Conservation (phyloP, 2,113 vertebrate species). For the Alectura lathami region DNA sequence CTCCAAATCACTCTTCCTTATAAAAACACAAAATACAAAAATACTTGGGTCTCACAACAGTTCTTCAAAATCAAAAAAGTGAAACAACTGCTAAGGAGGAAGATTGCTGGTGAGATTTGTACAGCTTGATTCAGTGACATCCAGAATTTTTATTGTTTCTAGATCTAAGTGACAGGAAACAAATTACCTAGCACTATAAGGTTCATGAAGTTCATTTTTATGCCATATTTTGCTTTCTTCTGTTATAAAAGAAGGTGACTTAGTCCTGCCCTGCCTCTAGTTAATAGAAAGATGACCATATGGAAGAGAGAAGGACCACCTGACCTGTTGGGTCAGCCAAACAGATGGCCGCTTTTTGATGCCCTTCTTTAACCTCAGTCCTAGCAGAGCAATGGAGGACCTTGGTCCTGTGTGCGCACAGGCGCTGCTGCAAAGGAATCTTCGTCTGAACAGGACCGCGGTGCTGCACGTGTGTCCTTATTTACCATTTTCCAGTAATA, state of each 20-base stretch:
- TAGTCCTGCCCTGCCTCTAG: not conserved
- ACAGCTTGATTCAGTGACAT: not conserved
- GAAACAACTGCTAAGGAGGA: not conserved
- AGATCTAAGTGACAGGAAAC: not conserved
- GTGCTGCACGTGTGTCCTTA: not conserved
- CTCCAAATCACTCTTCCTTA: not conserved
- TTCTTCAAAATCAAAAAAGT: not conserved
- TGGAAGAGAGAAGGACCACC: not conserved
- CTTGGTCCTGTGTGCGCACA: not conserved
- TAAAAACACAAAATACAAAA: not conserved
- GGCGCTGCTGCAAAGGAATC: not conserved
- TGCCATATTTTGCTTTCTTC: not conserved
- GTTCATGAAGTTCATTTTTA: not conserved
- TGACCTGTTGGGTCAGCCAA: not conserved
- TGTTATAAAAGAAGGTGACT: not conserved
- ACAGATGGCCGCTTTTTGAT: conserved; percentile 17
- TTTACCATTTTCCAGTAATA: not conserved
- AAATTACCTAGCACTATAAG: not conserved
- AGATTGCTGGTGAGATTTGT: not conserved
- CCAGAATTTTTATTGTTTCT: not conserved
- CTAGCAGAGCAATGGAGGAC: not conserved
- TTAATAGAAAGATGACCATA: not conserved
- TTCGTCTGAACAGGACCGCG: not conserved
- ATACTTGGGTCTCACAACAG: not conserved
- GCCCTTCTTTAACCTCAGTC: not conserved